A percentile compares a stretch with the other conserved stretches of the same genome.
Conservation (phyloP, 2,113 vertebrate genomes). For the Colaptes auratus region DNA sequence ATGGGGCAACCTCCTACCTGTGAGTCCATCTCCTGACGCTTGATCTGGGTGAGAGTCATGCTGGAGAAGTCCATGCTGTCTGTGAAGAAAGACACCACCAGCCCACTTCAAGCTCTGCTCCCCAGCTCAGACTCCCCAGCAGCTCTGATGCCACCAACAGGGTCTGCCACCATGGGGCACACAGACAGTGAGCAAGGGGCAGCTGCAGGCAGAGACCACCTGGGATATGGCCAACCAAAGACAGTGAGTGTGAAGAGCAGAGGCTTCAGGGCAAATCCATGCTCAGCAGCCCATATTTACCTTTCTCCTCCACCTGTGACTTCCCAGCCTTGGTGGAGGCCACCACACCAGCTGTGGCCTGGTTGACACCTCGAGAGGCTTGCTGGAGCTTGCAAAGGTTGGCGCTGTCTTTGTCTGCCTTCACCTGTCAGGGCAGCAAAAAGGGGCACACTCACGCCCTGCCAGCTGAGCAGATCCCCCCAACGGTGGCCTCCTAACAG, state of each 20-base stretch:
- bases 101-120: not conserved
- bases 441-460: not conserved
- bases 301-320: conserved; percentile 92
- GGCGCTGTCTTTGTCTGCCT: conserved; percentile 91
- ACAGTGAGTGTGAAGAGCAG: rapidly evolving
- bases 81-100: conserved; percentile 49
- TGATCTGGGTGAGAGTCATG: conserved; percentile 96
- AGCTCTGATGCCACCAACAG: not conserved
- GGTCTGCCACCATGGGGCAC: not conserved
- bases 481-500: rapidly evolving
- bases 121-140: rapidly evolving
- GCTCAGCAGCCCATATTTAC: conserved; percentile 61
- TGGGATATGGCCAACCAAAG: rapidly evolving
- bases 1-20: conserved; percentile 79
- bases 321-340: conserved; percentile 93
- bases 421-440: conserved; percentile 79
- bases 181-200: not conserved
- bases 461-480: rapidly evolving
- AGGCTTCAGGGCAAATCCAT: not conserved
- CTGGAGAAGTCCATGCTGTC: conserved; percentile 97
- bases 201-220: not conserved
- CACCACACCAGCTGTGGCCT: conserved; percentile 90
- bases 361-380: conserved; percentile 89
- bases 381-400: conserved; percentile 89
- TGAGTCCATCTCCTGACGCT: conserved; percentile 96